Percentiles rank a stretch among this genome's conserved stretches.
These are phyloP conservation scores for Poeciliopsis occidentalis DNA, from an alignment of 2,113 vertebrate genomes.

Conservation along the genomic window DNA sequence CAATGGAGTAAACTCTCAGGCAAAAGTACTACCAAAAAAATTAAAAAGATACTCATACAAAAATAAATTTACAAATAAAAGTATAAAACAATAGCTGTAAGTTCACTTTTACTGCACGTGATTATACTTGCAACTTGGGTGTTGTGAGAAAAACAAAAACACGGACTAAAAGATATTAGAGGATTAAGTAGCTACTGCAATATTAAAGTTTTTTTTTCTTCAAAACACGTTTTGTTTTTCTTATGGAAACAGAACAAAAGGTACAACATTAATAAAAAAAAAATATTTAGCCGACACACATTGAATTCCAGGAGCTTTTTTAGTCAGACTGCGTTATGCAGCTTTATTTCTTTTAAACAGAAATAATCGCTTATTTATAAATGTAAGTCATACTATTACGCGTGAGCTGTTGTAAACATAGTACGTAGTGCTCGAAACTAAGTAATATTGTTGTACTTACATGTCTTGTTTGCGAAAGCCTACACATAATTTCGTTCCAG, in stretches of 20 bases:
- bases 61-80: no score
- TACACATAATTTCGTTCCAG: slow-evolving; percentile 9
- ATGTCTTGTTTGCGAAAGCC: not conserved
- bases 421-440: not conserved
- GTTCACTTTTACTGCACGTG: no score
- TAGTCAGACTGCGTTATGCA: not conserved
- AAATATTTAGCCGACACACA: not conserved
- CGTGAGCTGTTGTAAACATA: no score
- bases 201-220: no score
- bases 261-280: not conserved
- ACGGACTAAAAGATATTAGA: not conserved
- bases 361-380: no score
- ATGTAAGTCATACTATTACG: no score
- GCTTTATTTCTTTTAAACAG: no score
- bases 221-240: not conserved
- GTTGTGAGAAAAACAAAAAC: not conserved
- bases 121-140: no score
- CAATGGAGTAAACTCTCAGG: no score
- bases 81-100: no score
- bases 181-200: not conserved
- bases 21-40: no score
- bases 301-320: not conserved
- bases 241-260: not conserved
- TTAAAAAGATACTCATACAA: no score
- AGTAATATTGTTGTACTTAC: slow-evolving; percentile 52